Percentiles rank a stretch among this genome's conserved stretches.
Conservation (phyloP, 2,113 vertebrate species). For the Machaerirhynchus nigripectus region DNA sequence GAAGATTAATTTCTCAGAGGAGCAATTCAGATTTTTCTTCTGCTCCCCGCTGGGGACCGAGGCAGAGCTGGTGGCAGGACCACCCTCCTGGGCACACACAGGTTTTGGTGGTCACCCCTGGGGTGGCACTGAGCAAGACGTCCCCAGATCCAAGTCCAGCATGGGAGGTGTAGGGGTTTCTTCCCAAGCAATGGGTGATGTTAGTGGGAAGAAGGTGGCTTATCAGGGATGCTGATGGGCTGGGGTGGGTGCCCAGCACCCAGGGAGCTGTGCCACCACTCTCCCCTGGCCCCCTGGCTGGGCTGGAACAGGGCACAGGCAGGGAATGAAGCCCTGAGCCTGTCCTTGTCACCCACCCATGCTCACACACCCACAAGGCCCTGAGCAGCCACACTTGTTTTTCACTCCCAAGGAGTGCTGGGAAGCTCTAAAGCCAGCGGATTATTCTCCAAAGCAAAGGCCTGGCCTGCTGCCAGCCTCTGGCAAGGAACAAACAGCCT, state of each 20-base stretch:
- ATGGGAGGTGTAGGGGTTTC: rapidly evolving
- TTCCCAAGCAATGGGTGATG: neutral
- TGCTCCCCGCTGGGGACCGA: rapidly evolving
- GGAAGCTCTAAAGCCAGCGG: neutral
- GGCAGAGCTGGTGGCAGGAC: neutral
- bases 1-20: constrained; percentile 33
- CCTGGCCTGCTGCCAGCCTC: neutral
- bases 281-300: neutral
- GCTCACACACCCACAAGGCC: neutral
- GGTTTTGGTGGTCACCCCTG: neutral
- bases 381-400: neutral
- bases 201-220: neutral
- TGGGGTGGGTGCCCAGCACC: neutral
- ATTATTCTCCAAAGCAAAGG: constrained; percentile 31
- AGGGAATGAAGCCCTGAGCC: neutral
- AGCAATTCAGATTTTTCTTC: neutral
- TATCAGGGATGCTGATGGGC: neutral
- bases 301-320: neutral
- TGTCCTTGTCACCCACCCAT: neutral
- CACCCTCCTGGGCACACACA: neutral
- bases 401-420: neutral
- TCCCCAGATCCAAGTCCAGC: neutral
- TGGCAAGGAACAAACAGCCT: neutral
- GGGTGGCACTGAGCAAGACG: rapidly evolving
- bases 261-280: neutral